Percentiles rank a stretch among this genome's conserved stretches.
These are phyloP conservation scores for Muscicapa striata DNA, from an alignment of 2,797 vertebrate species.

Conservation along the genomic window DNA sequence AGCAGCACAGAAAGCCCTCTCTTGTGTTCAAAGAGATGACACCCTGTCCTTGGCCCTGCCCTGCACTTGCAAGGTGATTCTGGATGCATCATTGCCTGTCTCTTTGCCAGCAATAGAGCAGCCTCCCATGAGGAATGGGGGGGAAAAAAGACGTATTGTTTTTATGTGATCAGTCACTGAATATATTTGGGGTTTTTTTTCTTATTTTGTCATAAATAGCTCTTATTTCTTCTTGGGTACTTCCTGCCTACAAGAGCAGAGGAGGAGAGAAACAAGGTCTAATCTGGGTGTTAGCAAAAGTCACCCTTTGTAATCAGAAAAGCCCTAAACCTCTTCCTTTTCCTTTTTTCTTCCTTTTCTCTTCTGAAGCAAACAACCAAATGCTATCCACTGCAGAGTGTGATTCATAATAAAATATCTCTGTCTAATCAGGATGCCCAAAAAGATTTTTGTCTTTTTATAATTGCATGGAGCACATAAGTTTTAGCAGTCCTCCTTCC, in stretches of 20 bases:
- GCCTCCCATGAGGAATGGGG: background rate
- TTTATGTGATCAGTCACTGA: background rate
- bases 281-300: background rate
- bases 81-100: background rate
- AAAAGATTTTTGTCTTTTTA: constrained; percentile 8
- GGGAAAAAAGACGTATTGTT: background rate
- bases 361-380: constrained; percentile 28
- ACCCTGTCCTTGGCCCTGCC: background rate
- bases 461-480: background rate
- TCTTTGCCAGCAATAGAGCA: background rate
- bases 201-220: background rate
- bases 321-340: background rate
- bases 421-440: background rate
- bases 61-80: background rate
- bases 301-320: background rate
- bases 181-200: background rate
- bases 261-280: background rate
- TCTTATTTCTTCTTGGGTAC: background rate
- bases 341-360: background rate
- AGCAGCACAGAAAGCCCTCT: background rate
- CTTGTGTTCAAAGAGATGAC: background rate
- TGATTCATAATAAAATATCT: constrained; percentile 25
- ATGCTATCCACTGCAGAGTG: background rate
- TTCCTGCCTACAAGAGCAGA: background rate
- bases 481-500: background rate